Conservation (phyloP, 35 echinoderm and acorn worm genomes). For the Ophiothrix spiculata region DNA sequence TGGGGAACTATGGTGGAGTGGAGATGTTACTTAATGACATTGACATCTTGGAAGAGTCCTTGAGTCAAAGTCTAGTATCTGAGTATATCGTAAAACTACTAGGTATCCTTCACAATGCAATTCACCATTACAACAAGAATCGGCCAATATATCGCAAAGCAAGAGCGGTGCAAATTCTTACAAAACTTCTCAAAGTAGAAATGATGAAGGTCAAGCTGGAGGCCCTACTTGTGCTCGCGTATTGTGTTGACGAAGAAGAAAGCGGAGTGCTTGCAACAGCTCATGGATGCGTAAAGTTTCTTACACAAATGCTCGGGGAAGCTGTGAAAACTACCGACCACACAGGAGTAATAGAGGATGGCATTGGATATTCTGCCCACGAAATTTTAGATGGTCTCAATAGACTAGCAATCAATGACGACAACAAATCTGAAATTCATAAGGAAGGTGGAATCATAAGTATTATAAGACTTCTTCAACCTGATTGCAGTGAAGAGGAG, state of each 20-base stretch:
- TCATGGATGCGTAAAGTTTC: background rate
- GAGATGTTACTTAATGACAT: background rate
- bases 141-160: background rate
- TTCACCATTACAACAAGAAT: background rate
- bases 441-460: background rate
- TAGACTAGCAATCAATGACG: constrained; percentile 23
- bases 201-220: background rate
- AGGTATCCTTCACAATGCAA: background rate
- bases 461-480: background rate
- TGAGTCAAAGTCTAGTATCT: background rate
- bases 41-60: background rate
- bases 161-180: background rate
- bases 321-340: background rate
- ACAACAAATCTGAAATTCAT: background rate
- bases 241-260: constrained; percentile 9
- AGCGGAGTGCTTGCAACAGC: background rate
- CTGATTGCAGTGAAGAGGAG: constrained; percentile 10
- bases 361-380: background rate
- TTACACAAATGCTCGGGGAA: background rate
- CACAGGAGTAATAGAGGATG: background rate
- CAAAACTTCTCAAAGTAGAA: background rate
- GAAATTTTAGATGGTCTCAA: constrained; percentile 1
- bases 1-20: background rate
- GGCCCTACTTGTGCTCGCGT: background rate
- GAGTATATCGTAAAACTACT: background rate